Evolutionary conservation across 2,888 invertebrate species (phyloP), one percentile per base, ranked within the genome.

Genomic region (Labia minor): DNA sequence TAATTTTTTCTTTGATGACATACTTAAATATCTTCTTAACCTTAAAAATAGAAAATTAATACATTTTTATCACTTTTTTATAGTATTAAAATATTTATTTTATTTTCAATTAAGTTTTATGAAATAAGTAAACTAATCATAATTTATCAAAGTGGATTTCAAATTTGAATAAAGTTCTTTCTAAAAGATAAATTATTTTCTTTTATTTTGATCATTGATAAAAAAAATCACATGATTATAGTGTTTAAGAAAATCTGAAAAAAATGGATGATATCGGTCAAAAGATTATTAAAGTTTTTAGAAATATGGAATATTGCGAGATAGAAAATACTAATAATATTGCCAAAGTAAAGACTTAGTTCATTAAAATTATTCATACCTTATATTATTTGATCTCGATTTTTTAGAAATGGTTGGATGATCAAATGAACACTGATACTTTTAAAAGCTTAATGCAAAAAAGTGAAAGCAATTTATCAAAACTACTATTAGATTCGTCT

Each of bases 1-100:
- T 18, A 74, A 37, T 65, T 68, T 68, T 61, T 71, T 70, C 10
- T 68, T 63, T 19, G n/a, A n/a, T 21, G 20, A 4, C 19, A 63
- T 21, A 4, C 18, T 8, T 18, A 2, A 6, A 8, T 33, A 33
- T 33, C 33, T 33, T 33, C 11, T 33, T 33, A 33, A 33, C 33
- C 33, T 33, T 33, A 33, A 33, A n/a, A n/a, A 33, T 33, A 33
- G 33, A 33, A 33, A 8, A 33, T 33, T 8, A 8, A 33, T 33
- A 33, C 11, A 33, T 33, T 8, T 33, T 8, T 33, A 33, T 33
- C n/a, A n/a, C n/a, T n/a, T n/a, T n/a, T n/a, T n/a, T n/a, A n/a
- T n/a, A n/a, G n/a, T n/a, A n/a, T n/a, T n/a, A n/a, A n/a, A n/a
- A n/a, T n/a, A n/a, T n/a, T n/a, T n/a, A n/a, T n/a, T n/a, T n/a